These are phyloP conservation scores for Platysteira castanea DNA, from an alignment of 2,113 vertebrate species.

Conservation along the genomic window DNA sequence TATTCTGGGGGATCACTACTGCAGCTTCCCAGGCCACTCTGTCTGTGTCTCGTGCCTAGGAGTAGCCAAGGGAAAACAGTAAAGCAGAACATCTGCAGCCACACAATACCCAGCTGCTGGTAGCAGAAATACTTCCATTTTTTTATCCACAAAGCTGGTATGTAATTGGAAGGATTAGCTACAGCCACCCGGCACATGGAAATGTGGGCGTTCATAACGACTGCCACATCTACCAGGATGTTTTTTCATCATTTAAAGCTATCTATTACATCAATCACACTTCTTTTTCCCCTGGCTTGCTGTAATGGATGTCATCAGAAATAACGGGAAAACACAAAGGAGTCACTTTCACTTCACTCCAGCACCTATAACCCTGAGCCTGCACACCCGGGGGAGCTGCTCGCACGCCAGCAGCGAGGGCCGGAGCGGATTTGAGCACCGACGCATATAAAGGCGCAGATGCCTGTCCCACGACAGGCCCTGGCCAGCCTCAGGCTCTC, in stretches of 20 bases:
- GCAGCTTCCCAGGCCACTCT: neutral
- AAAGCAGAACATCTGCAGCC: neutral
- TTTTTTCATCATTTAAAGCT: neutral
- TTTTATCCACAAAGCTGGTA: neutral
- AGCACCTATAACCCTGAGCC: rapidly evolving
- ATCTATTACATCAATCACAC: neutral
- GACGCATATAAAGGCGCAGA: neutral
- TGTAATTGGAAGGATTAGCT: neutral
- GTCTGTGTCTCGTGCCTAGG: neutral
- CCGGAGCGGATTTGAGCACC: rapidly evolving
- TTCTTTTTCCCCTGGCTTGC: rapidly evolving
- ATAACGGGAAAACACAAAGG: neutral
- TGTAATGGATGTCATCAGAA: neutral
- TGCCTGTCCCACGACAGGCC: neutral
- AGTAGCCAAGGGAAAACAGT: neutral
- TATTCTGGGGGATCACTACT: neutral
- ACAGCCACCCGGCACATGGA: neutral
- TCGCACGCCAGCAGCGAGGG: neutral
- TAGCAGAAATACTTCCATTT: neutral
- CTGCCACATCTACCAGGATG: neutral
- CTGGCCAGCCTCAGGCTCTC: neutral
- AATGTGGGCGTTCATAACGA: neutral
- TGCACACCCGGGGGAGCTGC: neutral
- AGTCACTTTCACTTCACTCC: neutral
- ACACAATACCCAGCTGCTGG: neutral